Conservation (phyloP, 2,888 invertebrate species). For the Agriopis leucophaearia region DNA sequence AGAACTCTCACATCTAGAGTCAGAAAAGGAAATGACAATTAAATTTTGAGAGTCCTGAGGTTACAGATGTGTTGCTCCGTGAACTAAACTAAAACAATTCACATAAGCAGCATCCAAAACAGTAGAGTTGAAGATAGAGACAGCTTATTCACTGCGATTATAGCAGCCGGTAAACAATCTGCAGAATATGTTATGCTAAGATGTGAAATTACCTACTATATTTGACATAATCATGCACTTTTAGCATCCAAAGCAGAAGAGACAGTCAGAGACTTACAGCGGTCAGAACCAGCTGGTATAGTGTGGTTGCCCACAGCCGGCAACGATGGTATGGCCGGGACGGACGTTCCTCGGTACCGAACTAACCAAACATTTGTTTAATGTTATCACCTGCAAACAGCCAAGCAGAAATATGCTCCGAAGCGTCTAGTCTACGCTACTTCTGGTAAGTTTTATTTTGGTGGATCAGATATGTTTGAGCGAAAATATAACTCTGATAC, state of each 20-base stretch:
- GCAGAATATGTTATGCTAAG: neutral
- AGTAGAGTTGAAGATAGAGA: neutral
- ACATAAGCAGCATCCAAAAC: neutral
- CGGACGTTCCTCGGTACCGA: slow-evolving; percentile 78
- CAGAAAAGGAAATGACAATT: no score
- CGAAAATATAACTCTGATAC: neutral
- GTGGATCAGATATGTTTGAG: slow-evolving; percentile 17
- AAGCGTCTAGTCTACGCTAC: slow-evolving; percentile 71
- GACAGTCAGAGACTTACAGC: slow-evolving; percentile 68
- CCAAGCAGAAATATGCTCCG: slow-evolving; percentile 78
- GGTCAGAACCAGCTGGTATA: slow-evolving; percentile 63
- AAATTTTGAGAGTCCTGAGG: no score
- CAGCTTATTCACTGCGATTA: neutral
- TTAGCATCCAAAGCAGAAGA: slow-evolving; percentile 22
- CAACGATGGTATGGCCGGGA: slow-evolving; percentile 53
- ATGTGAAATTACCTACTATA: neutral
- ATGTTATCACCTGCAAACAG: slow-evolving; percentile 85
- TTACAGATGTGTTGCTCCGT: no score
- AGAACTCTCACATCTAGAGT: no score
- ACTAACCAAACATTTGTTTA: slow-evolving; percentile 85
- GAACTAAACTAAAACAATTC: neutral
- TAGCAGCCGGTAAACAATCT: neutral
- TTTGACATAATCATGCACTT: neutral
- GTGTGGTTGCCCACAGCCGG: slow-evolving; percentile 61
- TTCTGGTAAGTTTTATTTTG: slow-evolving; percentile 48